Conservation (phyloP, 2,888 invertebrate genomes). For the Tubulanus polymorphus region DNA sequence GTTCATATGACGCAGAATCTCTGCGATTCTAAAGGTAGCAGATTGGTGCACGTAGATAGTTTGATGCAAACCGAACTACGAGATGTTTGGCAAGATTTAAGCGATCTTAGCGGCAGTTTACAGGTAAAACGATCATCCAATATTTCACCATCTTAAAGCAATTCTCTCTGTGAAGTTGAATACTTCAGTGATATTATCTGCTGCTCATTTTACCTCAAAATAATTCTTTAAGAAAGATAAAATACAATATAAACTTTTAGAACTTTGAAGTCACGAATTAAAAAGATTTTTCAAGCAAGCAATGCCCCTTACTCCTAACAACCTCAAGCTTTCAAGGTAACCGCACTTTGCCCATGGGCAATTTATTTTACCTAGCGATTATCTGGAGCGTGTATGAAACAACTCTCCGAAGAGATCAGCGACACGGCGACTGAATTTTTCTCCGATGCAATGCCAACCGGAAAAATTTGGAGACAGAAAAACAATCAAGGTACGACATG, state of each 20-base stretch:
- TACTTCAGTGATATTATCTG: too few species aligned
- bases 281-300: too few species aligned
- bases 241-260: too few species aligned
- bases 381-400: conserved; percentile 35
- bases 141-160: conserved; percentile 1
- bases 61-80: conserved; percentile 13
- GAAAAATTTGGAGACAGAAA: conserved; percentile 44
- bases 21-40: conserved; percentile 1
- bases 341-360: too few species aligned
- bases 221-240: too few species aligned
- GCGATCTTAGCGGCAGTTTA: conserved; percentile 28
- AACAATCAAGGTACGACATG: conserved; percentile 27
- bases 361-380: too few species aligned
- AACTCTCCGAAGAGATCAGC: conserved; percentile 33
- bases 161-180: too few species aligned
- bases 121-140: conserved; percentile 25
- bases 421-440: conserved; percentile 35
- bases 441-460: conserved; percentile 39
- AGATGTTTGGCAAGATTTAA: conserved; percentile 22
- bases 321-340: too few species aligned
- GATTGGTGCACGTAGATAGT: neutral
- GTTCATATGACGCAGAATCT: conserved; percentile 14
- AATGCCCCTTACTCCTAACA: too few species aligned
- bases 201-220: too few species aligned
- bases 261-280: too few species aligned